phyloP scores from a whole-genome alignment of 2,888 invertebrate genomes.

The Eupithecia insigniata region DNA sequence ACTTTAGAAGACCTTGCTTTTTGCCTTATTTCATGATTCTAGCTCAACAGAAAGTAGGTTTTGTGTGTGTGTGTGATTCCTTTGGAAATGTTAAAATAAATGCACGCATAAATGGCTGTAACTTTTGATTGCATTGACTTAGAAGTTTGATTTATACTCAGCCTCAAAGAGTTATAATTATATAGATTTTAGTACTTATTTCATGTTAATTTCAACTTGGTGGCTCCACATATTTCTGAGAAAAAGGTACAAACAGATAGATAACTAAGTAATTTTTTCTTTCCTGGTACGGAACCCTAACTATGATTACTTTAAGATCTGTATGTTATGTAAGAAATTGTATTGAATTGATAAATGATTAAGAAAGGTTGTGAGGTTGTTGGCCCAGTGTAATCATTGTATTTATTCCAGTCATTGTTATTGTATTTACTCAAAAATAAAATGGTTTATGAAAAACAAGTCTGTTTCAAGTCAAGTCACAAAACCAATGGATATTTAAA shows the following conservation, averaged over 20 bases:
- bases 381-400: slow-evolving; percentile 33
- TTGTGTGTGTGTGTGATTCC: too few species aligned
- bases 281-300: not conserved
- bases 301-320: not conserved
- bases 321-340: not conserved
- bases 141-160: too few species aligned
- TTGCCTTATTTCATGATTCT: too few species aligned
- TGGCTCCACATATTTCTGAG: too few species aligned
- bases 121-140: too few species aligned
- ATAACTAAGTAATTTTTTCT: not conserved
- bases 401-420: slow-evolving; percentile 8
- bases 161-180: too few species aligned
- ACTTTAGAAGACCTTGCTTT: not conserved
- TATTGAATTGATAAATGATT: not conserved
- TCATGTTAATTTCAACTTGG: too few species aligned
- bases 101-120: too few species aligned
- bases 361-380: slow-evolving; percentile 29
- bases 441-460: not conserved
- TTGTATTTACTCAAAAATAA: not conserved
- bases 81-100: too few species aligned
- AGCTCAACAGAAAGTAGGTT: too few species aligned
- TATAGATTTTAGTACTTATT: too few species aligned
- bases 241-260: too few species aligned
- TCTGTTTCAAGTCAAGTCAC: slow-evolving; percentile 9
- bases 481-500: not conserved